phyloP scores from a whole-genome alignment of 2,797 vertebrate species.

The Bovichtus variegatus region DNA sequence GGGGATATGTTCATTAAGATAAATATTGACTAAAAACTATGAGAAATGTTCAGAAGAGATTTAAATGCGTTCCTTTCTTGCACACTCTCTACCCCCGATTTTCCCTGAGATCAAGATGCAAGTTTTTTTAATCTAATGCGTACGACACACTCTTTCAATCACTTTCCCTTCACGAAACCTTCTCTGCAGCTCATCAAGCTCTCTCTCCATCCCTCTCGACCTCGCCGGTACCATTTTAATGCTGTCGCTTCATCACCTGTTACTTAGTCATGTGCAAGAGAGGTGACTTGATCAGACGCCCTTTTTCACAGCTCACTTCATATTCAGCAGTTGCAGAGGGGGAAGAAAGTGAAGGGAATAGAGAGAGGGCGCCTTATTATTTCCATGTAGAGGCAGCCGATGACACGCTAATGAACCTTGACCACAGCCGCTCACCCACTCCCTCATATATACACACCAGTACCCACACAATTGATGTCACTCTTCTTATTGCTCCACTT shows the following conservation, averaged over 20 bases:
- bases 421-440: conserved; percentile 75
- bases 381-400: conserved; percentile 82
- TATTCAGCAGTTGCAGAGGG: conserved; percentile 55
- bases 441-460: conserved; percentile 54
- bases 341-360: conserved; percentile 8
- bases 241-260: conserved; percentile 71
- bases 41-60: conserved; percentile 45
- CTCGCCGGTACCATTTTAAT: conserved; percentile 60
- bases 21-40: conserved; percentile 79
- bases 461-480: conserved; percentile 72
- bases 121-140: conserved; percentile 46
- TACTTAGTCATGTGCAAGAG: conserved; percentile 55
- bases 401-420: conserved; percentile 86
- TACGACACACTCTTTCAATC: conserved; percentile 21
- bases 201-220: conserved; percentile 28
- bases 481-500: conserved; percentile 53
- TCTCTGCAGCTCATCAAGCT: conserved; percentile 51
- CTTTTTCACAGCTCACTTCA: conserved; percentile 65
- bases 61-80: conserved; percentile 41
- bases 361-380: conserved; percentile 70
- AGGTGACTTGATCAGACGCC: conserved; percentile 62
- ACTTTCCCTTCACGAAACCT: conserved; percentile 16
- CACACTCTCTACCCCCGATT: conserved; percentile 17
- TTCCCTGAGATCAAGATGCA: conserved; percentile 20
- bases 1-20: conserved; percentile 83